These are phyloP conservation scores for Zoroaster sp. DNA, from an alignment of 53 echinoderm and acorn worm genomes.

Conservation along the genomic window DNA sequence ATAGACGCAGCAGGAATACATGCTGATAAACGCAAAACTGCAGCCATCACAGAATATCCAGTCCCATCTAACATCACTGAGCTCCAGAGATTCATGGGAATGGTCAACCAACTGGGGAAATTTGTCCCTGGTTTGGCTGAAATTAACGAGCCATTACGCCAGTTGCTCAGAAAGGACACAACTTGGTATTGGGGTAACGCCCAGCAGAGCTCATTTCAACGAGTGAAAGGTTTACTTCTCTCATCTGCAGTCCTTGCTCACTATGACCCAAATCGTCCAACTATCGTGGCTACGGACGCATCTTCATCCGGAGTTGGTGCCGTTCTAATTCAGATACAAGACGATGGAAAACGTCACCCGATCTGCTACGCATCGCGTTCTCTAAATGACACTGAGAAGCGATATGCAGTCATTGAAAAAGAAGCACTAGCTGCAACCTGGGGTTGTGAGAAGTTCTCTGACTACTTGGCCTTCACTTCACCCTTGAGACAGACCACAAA, in stretches of 20 bases:
- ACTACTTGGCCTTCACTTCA: conserved; percentile 50
- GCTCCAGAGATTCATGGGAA: conserved; percentile 60
- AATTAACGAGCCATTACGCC: conserved; percentile 38
- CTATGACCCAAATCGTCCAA: conserved; percentile 40
- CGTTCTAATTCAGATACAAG: conserved; percentile 39
- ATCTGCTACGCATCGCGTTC: no score
- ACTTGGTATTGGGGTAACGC: conserved; percentile 51
- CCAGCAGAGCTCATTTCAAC: conserved; percentile 40
- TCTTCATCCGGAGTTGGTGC: conserved; percentile 52
- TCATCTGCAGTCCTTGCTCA: conserved; percentile 22
- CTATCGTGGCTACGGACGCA: conserved; percentile 64
- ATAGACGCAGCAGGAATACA: conserved; percentile 31
- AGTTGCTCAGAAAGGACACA: conserved; percentile 53
- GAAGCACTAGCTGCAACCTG: conserved; percentile 46
- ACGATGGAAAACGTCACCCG: conserved; percentile 50
- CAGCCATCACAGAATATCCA: conserved; percentile 43
- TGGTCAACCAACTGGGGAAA: conserved; percentile 73
- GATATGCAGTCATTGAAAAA: conserved; percentile 48
- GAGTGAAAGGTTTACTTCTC: conserved; percentile 33
- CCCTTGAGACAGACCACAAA: conserved; percentile 67
- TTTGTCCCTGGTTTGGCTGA: conserved; percentile 51
- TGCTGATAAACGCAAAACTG: conserved; percentile 37
- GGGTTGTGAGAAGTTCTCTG: conserved; percentile 55
- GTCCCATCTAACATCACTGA: conserved; percentile 56
- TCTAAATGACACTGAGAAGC: conserved; percentile 37